Percentiles rank a stretch among this genome's conserved stretches.
Conservation (phyloP, 1,140 invertebrate genomes). For the Eciton burchellii region DNA sequence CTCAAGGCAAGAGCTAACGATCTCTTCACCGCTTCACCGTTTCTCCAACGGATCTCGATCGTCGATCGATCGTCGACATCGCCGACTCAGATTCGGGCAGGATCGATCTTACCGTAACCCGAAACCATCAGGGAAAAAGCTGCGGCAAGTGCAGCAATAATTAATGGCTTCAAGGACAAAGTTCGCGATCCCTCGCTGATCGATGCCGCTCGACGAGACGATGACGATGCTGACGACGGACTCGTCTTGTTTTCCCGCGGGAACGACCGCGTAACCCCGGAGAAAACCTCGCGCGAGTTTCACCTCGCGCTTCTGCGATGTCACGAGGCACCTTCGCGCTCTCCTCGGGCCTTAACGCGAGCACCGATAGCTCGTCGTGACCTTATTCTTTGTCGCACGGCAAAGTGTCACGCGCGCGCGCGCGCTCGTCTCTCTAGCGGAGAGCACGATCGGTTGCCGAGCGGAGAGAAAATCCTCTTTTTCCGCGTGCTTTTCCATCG, state of each 20-base stretch:
- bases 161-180: slow-evolving; percentile 23
- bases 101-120: slow-evolving; percentile 16
- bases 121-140: slow-evolving; percentile 13
- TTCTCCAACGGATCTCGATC: background rate
- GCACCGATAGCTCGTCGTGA: slow-evolving; percentile 24
- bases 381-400: slow-evolving; percentile 69
- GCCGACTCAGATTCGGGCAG: background rate
- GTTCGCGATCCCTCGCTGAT: slow-evolving; percentile 65
- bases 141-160: slow-evolving; percentile 11
- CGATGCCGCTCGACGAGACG: slow-evolving; percentile 70
- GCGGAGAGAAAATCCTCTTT: slow-evolving; percentile 59
- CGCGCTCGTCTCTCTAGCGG: slow-evolving; percentile 59
- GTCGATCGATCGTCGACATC: background rate
- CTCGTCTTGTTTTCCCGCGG: slow-evolving; percentile 57
- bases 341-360: slow-evolving; percentile 56
- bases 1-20: too few relatives aligned
- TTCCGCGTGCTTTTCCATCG: slow-evolving; percentile 35
- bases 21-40: too few relatives aligned
- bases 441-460: slow-evolving; percentile 66
- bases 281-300: slow-evolving; percentile 77
- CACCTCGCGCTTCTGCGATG: slow-evolving; percentile 69
- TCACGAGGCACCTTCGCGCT: background rate
- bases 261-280: slow-evolving; percentile 69
- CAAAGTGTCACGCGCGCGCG: slow-evolving; percentile 71
- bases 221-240: background rate